A percentile compares a stretch with the other conserved stretches of the same genome.
Conservation (phyloP, 2,888 invertebrate genomes). For the Aspidiotus rigidus region DNA sequence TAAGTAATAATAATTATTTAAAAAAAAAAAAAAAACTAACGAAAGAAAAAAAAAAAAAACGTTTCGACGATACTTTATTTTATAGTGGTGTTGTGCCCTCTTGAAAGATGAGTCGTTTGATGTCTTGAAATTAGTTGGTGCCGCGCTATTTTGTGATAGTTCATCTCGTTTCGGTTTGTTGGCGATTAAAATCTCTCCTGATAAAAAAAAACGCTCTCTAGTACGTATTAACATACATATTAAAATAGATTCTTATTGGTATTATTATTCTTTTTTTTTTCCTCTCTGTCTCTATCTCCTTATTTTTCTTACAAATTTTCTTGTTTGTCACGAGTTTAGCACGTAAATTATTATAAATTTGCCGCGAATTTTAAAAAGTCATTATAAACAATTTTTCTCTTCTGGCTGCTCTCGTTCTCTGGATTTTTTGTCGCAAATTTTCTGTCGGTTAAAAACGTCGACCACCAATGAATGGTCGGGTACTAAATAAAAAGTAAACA, state of each 20-base stretch:
- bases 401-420: no score
- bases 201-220: not conserved
- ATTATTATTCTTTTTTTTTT: no score
- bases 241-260: no score
- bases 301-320: not conserved
- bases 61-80: constrained; percentile 6
- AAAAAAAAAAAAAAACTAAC: not conserved
- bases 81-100: not conserved
- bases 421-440: no score
- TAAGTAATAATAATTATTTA: not conserved
- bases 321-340: not conserved
- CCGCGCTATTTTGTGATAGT: constrained; percentile 24
- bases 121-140: constrained; percentile 13
- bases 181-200: constrained; percentile 9
- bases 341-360: no score
- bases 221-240: not conserved
- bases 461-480: no score
- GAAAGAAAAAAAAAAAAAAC: constrained; percentile 6
- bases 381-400: no score
- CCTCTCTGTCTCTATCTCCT: no score
- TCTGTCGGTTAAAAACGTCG: no score
- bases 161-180: constrained; percentile 15
- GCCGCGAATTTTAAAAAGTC: no score
- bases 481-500: no score
- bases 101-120: constrained; percentile 26